Base-by-base conservation (phyloP, 64 coral and sea anemone genomes). In the Pocillopora damicornis region DNA sequence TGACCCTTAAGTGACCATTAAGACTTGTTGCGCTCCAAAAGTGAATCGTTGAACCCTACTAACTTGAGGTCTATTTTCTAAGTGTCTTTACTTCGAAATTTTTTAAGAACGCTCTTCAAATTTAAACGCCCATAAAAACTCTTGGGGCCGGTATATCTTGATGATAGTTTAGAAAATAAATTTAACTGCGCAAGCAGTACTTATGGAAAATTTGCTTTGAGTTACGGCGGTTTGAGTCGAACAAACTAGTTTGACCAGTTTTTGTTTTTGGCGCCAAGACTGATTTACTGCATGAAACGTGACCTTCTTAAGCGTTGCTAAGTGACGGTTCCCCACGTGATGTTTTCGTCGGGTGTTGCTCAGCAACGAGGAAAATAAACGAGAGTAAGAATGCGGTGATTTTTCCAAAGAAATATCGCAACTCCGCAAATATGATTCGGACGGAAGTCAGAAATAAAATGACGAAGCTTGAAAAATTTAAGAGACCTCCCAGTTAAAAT, bases 1-100 rank as follows among this genome's bases (percentile, higher is more conserved):
- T 84, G 18, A 20, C 37, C 57, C 16, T 84, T 61, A 84, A 84
- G 81, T 71, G 81, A 18, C 71, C 65, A 84, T 84, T 36, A 84
- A 84, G 20, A 71, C 17, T 57, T 56, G 37, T 42, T 13, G 15
- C 30, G 16, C 10, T 62, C 65, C 17, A 30, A 17, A 69, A 69
- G 66, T 69, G 66, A 69, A 69, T 69, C 18, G 66, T 69, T 69
- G 66, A 83, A 51, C 80, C 42, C 16, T 15, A 65, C 63, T 65
- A 34, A 15, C 37, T 17, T 42, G 11, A 57, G 15, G 63, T 37
- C 63, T 2, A 6, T 38, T 56, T 69, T 84, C 5, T 6, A 65
- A 84, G 81, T 84, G 81, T 84, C 37, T 84, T 67, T 23, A 42
- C 35, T 20, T 67, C 15, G 35, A 61, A 15, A 61, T 23, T 82